Evolutionary conservation across 2,888 invertebrate genomes (phyloP), one percentile per base, ranked within the genome.

Genomic region (Megamerina dolium): DNA sequence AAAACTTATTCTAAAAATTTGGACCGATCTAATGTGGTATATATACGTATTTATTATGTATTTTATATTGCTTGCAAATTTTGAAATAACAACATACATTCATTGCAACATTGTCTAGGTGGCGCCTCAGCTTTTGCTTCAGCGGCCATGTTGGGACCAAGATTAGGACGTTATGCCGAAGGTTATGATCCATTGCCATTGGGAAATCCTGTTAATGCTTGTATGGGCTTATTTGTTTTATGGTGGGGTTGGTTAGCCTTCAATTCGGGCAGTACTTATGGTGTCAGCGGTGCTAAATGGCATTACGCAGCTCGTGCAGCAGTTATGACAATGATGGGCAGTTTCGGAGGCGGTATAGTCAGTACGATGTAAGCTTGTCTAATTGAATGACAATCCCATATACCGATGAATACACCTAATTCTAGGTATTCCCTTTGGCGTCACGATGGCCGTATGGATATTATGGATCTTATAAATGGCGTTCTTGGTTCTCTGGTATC

Each of bases 241-340:
- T 93, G 93, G 93, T 94, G 94, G 94, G 94, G 94, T 0, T 94
- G 94, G 94, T 74, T 95, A 41, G 93, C 92, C 0, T 94, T 94
- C 64, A 93, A 93, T 71, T 92, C 93, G 38, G 94, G 94, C 12
- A 90, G 89, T 54, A 87, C 87, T 37, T 87, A 87, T 59, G 87
- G 87, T 43, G 81, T 72, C 2, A 70, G 85, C 49, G 89, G 87
- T 1, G 79, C 83, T 5, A 88, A 88, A 66, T 94, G 93, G 93
- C 86, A 90, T 64, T 90, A 89, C 63, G 90, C 93, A 0, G 90
- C 90, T 0, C 76, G 88, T 34, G 90, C 91, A 0, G 89, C 91
- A 0, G 89, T 91, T 1, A 85, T 87, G 76, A 93, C 93, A 0
- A 87, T 93, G 81, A 83, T 91, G 75, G 83, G 87, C 0, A 90